Evolutionary conservation across 2,797 vertebrate species (phyloP).

Genomic region (Mormyrops boulengeri): DNA sequence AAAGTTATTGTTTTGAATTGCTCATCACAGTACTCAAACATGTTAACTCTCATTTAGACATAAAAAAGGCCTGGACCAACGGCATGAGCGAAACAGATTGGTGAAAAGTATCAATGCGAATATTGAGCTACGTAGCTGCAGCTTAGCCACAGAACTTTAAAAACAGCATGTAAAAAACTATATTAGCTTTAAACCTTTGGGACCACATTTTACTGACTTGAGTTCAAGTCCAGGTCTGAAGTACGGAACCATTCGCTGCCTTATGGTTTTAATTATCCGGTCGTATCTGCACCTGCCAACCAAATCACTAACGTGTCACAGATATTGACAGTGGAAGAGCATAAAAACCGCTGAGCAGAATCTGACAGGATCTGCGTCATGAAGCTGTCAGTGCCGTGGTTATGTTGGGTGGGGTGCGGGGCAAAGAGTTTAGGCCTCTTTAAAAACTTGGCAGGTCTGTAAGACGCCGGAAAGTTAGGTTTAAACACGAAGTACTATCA

Average conservation of each 20-base stretch:
- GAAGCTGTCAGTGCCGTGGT: neutral
- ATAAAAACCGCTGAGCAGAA: slow-evolving; percentile 3
- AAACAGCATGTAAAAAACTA: neutral
- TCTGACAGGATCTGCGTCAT: neutral
- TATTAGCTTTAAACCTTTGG: neutral
- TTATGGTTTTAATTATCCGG: neutral
- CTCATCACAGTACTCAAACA: neutral
- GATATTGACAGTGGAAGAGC: slow-evolving; percentile 3
- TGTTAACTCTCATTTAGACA: neutral
- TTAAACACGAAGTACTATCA: neutral
- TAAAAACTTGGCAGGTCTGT: neutral
- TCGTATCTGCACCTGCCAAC: neutral
- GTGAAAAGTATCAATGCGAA: neutral
- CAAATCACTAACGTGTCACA: neutral
- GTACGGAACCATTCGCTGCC: neutral
- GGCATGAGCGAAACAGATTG: neutral
- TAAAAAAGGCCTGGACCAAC: neutral
- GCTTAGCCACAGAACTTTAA: neutral
- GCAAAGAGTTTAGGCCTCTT: neutral
- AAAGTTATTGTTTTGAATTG: neutral
- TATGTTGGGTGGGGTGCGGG: neutral
- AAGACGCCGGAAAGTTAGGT: neutral
- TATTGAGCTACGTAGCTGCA: neutral
- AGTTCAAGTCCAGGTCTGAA: neutral
- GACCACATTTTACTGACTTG: neutral